phyloP scores from a whole-genome alignment of 2,797 vertebrate genomes.

The Centropyge bicolor region DNA sequence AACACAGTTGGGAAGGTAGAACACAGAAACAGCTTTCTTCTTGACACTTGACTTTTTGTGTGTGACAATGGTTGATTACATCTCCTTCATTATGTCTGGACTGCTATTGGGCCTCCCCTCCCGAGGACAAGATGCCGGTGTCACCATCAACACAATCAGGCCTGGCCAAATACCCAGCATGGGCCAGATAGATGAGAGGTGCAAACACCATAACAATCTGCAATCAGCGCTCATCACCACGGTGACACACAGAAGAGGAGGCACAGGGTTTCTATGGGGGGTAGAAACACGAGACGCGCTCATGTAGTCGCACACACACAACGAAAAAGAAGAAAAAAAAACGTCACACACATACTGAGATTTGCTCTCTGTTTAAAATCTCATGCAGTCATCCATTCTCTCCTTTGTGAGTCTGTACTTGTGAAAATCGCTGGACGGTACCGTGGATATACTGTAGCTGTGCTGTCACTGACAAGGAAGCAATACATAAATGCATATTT shows the following conservation, averaged over 20 bases:
- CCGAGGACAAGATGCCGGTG: slow-evolving; percentile 75
- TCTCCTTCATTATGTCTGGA: slow-evolving; percentile 83
- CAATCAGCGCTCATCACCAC: slow-evolving; percentile 89
- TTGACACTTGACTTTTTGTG: slow-evolving; percentile 75
- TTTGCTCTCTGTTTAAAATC: slow-evolving; percentile 55
- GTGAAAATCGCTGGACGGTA: slow-evolving; percentile 31
- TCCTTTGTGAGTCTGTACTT: slow-evolving; percentile 55
- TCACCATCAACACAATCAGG: slow-evolving; percentile 89
- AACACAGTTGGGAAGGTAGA: slow-evolving; percentile 52
- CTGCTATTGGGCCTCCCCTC: slow-evolving; percentile 79
- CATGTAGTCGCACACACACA: slow-evolving; percentile 14
- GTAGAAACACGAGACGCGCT: slow-evolving; percentile 56
- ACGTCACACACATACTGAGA: slow-evolving; percentile 15
- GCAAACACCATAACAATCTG: slow-evolving; percentile 90
- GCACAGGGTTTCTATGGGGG: slow-evolving; percentile 59
- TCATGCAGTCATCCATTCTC: slow-evolving; percentile 62
- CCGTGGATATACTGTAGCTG: slow-evolving; percentile 55
- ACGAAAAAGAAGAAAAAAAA: no score
- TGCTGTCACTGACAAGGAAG: slow-evolving; percentile 64
- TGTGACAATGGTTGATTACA: slow-evolving; percentile 84
- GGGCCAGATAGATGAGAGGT: slow-evolving; percentile 84
- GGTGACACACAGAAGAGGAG: slow-evolving; percentile 78
- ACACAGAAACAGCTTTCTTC: slow-evolving; percentile 58
- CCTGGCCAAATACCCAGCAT: slow-evolving; percentile 88
- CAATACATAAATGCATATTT: slow-evolving; percentile 83